These are phyloP conservation scores for Aphrophora alni DNA, from an alignment of 2,888 invertebrate species.

Conservation along the genomic window DNA sequence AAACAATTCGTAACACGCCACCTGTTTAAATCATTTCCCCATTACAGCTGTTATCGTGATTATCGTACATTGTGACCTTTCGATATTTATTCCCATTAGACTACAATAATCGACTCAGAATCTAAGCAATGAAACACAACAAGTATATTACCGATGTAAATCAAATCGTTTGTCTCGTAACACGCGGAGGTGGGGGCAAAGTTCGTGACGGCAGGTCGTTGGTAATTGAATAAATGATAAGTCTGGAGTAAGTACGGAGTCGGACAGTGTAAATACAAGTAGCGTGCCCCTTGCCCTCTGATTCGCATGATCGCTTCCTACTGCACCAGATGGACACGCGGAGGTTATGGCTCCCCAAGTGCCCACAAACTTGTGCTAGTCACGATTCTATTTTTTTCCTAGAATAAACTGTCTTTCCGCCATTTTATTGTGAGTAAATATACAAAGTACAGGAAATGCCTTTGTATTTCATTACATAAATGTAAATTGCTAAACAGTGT, in stretches of 20 bases:
- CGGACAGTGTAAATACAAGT: too few species aligned
- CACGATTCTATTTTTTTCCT: background rate
- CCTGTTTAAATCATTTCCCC: background rate
- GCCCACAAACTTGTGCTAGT: background rate
- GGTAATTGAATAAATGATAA: background rate
- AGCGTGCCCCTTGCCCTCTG: background rate
- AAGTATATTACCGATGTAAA: background rate
- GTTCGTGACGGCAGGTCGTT: background rate
- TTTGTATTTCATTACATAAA: too few species aligned
- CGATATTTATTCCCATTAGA: background rate
- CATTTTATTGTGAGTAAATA: too few species aligned
- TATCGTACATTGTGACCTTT: background rate
- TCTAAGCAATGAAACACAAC: too few species aligned
- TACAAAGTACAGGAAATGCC: too few species aligned
- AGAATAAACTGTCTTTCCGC: too few species aligned
- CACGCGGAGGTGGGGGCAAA: too few species aligned
- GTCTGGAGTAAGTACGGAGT: background rate
- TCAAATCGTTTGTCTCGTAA: background rate
- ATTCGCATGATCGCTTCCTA: background rate
- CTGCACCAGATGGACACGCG: background rate
- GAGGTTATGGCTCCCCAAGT: background rate
- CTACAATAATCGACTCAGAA: background rate
- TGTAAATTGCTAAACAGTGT: too few species aligned
- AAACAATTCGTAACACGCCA: background rate
- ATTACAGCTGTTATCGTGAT: too few species aligned